A percentile compares a stretch with the other conserved stretches of the same genome.
These are phyloP conservation scores for Kryptolebias marmoratus DNA, from an alignment of 2,113 vertebrate species.

Conservation along the genomic window DNA sequence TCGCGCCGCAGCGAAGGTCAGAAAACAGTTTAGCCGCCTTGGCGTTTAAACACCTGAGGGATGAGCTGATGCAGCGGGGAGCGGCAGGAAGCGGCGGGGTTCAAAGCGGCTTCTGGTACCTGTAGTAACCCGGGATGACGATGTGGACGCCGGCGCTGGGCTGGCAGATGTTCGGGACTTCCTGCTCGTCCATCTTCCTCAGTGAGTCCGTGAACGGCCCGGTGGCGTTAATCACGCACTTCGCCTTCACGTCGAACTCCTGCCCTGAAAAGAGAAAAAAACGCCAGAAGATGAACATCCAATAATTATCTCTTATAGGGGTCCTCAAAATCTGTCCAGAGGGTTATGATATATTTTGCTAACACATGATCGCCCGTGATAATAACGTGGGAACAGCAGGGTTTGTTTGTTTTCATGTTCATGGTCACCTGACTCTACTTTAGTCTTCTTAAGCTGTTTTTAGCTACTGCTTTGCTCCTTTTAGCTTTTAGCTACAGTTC, in stretches of 20 bases:
- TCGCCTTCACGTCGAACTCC: slow-evolving; percentile 94
- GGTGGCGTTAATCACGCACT: slow-evolving; percentile 97
- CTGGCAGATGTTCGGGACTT: slow-evolving; percentile 89
- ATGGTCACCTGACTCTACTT: too few relatives aligned
- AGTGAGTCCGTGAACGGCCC: slow-evolving; percentile 96
- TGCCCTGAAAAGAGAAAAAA: slow-evolving; percentile 79
- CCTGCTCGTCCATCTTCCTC: slow-evolving; percentile 93
- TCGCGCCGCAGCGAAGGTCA: slow-evolving; percentile 35
- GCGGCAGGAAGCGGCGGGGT: not conserved
- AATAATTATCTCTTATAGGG: too few relatives aligned
- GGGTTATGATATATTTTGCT: too few relatives aligned
- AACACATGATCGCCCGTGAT: too few relatives aligned
- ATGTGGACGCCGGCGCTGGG: slow-evolving; percentile 97
- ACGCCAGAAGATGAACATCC: not conserved
- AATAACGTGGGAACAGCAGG: too few relatives aligned
- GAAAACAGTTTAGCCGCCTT: slow-evolving; percentile 22
- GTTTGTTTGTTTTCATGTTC: too few relatives aligned
- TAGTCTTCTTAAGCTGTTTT: too few relatives aligned
- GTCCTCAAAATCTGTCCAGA: too few relatives aligned
- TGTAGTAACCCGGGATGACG: slow-evolving; percentile 97
- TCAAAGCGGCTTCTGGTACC: slow-evolving; percentile 74
- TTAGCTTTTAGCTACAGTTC: too few relatives aligned
- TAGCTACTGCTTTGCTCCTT: too few relatives aligned
- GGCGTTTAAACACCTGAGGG: slow-evolving; percentile 35
- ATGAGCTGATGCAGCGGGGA: slow-evolving; percentile 7